Percentiles rank a stretch among this genome's conserved stretches.
Conservation (phyloP, 1,140 invertebrate genomes). For the Rhizoglyphus robini region DNA sequence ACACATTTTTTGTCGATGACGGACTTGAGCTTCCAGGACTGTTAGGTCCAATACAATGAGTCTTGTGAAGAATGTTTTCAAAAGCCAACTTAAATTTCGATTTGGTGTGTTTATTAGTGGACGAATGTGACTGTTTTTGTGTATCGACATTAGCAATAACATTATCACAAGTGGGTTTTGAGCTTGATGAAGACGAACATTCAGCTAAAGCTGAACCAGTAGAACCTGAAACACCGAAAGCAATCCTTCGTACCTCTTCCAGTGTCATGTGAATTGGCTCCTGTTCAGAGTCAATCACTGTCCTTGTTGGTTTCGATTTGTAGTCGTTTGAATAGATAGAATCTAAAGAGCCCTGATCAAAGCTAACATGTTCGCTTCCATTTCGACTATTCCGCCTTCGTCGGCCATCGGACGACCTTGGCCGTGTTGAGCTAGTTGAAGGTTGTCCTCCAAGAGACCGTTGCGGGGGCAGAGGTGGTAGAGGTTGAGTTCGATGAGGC, state of each 20-base stretch:
- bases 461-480: no score
- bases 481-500: no score
- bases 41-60: background rate
- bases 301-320: background rate
- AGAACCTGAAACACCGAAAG: background rate
- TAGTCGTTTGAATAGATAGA: no score
- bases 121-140: no score
- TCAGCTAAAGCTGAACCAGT: background rate
- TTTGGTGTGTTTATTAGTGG: background rate
- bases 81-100: background rate
- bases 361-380: background rate
- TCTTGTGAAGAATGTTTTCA: background rate
- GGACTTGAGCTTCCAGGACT: background rate
- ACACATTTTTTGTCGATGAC: background rate
- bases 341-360: no score
- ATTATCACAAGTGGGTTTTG: background rate
- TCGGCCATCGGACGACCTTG: no score
- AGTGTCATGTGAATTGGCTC: slow-evolving; percentile 72
- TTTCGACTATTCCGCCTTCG: background rate
- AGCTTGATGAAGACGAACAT: background rate
- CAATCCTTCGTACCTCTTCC: slow-evolving; percentile 53
- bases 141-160: background rate
- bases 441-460: no score
- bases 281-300: slow-evolving; percentile 12
- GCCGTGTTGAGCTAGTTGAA: no score